phyloP scores from a whole-genome alignment of 2,113 vertebrate species.

The Vulpes vulpes region DNA sequence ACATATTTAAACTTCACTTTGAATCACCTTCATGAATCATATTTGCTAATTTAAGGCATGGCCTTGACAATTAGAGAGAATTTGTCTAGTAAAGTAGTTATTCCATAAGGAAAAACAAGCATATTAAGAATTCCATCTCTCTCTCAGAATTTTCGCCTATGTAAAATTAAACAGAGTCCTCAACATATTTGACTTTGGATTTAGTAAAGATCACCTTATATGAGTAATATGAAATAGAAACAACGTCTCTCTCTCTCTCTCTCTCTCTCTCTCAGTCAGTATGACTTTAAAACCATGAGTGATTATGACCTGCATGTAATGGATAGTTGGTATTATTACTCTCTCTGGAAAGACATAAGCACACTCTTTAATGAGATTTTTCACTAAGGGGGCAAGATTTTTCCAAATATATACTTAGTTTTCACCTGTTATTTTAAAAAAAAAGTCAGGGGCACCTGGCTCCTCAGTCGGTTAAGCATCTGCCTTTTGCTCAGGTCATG shows the following conservation, averaged over 20 bases:
- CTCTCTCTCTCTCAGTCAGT: background rate
- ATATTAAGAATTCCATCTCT: background rate
- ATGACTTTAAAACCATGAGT: background rate
- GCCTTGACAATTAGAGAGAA: background rate
- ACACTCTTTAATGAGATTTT: background rate
- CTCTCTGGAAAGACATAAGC: background rate
- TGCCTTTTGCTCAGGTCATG: too few relatives aligned
- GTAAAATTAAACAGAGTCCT: background rate
- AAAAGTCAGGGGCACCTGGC: background rate
- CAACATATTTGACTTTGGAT: slow-evolving; percentile 6
- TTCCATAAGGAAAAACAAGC: background rate
- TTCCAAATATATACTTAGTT: background rate
- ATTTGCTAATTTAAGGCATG: slow-evolving; percentile 31
- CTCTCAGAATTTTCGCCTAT: background rate
- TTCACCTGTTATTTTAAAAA: background rate
- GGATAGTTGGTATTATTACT: background rate
- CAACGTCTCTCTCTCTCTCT: background rate
- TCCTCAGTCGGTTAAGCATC: too few relatives aligned
- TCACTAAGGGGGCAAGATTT: background rate
- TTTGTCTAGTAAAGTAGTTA: slow-evolving; percentile 7
- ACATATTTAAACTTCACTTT: slow-evolving; percentile 28
- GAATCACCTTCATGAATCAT: slow-evolving; percentile 35
- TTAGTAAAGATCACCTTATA: background rate
- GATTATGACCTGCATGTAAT: background rate
- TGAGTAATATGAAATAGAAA: background rate